Evolutionary conservation across 2,797 vertebrate genomes (phyloP).

Genomic region (Bovichtus diacanthus): DNA sequence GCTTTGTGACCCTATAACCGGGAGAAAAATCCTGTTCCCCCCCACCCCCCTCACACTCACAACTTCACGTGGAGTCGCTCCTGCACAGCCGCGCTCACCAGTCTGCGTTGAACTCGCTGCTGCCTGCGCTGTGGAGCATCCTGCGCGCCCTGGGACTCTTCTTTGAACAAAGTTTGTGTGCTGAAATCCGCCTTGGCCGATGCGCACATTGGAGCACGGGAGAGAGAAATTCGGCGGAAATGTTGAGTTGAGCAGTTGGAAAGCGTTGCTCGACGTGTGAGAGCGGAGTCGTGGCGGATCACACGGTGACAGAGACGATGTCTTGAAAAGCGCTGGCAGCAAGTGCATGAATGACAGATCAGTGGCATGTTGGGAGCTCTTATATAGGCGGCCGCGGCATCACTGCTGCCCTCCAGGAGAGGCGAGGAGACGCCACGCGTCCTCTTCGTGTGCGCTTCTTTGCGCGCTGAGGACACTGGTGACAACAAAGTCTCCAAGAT

Average conservation of each 20-base stretch:
- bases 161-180: conserved; percentile 40
- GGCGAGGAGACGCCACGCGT: conserved; percentile 40
- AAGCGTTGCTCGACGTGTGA: conserved; percentile 17
- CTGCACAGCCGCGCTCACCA: not conserved
- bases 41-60: conserved; percentile 1
- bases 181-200: conserved; percentile 14
- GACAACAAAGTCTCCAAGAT: conserved; percentile 7
- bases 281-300: conserved; percentile 2
- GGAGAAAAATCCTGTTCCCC: not conserved
- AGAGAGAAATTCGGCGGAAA: not conserved
- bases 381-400: conserved; percentile 76
- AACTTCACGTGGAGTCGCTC: conserved; percentile 49
- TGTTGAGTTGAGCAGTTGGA: not conserved
- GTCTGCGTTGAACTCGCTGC: not conserved
- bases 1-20: conserved; percentile 20
- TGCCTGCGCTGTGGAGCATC: conserved; percentile 36
- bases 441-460: conserved; percentile 31
- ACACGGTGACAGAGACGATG: not conserved
- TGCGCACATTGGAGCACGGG: conserved; percentile 11
- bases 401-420: conserved; percentile 41
- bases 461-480: conserved; percentile 12
- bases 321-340: conserved; percentile 40
- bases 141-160: conserved; percentile 31
- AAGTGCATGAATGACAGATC: conserved; percentile 46
- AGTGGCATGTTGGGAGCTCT: conserved; percentile 65